These are phyloP conservation scores for Cydia fagiglandana DNA, from an alignment of 1,140 invertebrate genomes.

Conservation along the genomic window DNA sequence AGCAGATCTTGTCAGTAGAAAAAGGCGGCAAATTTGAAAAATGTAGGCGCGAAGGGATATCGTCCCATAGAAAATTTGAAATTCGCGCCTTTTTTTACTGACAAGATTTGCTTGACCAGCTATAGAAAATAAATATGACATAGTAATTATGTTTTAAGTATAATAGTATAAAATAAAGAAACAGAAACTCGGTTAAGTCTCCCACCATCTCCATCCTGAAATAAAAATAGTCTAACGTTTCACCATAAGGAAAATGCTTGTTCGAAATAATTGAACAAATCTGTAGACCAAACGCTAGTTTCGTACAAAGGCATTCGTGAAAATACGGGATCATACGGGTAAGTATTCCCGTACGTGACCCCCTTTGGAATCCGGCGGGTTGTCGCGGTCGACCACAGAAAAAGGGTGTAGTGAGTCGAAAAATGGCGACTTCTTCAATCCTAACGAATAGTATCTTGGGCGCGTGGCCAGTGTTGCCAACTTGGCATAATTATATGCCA, in stretches of 20 bases:
- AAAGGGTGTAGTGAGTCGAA: not conserved
- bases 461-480: too few species aligned
- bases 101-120: too few species aligned
- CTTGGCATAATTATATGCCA: too few species aligned
- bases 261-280: not conserved
- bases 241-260: constrained; percentile 7
- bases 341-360: not conserved
- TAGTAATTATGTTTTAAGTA: too few species aligned
- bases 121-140: too few species aligned
- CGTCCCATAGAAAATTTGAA: too few species aligned
- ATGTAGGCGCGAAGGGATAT: too few species aligned
- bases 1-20: too few species aligned
- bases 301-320: not conserved
- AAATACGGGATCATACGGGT: not conserved
- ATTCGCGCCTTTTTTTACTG: too few species aligned
- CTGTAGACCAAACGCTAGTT: not conserved
- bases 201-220: not conserved
- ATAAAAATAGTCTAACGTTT: not conserved
- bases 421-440: not conserved
- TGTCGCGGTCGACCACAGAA: not conserved
- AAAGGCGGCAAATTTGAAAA: too few species aligned
- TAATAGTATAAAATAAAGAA: too few species aligned
- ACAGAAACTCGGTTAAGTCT: too few species aligned
- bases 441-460: not conserved
- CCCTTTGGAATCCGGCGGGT: not conserved